Evolutionary conservation across 2,113 vertebrate genomes (phyloP), one percentile per base, ranked within the genome.

Genomic region (Malurus melanocephalus): DNA sequence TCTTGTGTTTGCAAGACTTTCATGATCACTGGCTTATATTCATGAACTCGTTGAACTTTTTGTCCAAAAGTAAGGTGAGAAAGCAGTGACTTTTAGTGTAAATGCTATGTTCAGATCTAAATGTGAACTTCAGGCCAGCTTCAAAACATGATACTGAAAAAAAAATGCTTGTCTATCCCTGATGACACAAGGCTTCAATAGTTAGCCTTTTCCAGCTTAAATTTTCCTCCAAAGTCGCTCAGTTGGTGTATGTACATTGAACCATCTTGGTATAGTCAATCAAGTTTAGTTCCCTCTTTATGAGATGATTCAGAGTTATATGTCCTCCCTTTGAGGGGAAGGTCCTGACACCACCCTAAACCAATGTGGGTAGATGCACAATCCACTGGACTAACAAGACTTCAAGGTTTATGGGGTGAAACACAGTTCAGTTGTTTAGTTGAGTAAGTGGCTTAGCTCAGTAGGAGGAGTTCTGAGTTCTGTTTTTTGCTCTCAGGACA

Each of bases 21-120:
- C 66, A 75, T 0, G 18, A 90, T 65, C 53, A 43, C n/a, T 89
- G 66, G 79, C 55, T 90, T 88, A 79, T 30, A 38, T 77, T 89
- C 66, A 78, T 87, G 48, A 94, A 88, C 75, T 92, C 72, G 15
- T 18, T 90, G 78, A 90, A 92, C 80, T 86, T 51, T 90, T 78
- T 26, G 88, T 60, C 23, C 20, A 74, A 92, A 90, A 85, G 23
- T 66, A 78, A 86, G 87, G 84, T 75, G 33, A 91, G 80, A 55
- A 79, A 74, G 32, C 9, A 84, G 57, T 64, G 55, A 74, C 28
- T 93, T 93, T 76, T 51, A 82, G 43, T 24, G 23, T 80, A 75
- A 92, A 91, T 65, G 13, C 22, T 90, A 3, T 33, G 56, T 78
- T 83, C 27, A 80, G 53, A 68, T 60, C 19, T 48, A 88, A 72